A percentile compares a stretch with the other conserved stretches of the same genome.
Conservation (phyloP, 2,888 invertebrate species). For the Phengaris alcon region DNA sequence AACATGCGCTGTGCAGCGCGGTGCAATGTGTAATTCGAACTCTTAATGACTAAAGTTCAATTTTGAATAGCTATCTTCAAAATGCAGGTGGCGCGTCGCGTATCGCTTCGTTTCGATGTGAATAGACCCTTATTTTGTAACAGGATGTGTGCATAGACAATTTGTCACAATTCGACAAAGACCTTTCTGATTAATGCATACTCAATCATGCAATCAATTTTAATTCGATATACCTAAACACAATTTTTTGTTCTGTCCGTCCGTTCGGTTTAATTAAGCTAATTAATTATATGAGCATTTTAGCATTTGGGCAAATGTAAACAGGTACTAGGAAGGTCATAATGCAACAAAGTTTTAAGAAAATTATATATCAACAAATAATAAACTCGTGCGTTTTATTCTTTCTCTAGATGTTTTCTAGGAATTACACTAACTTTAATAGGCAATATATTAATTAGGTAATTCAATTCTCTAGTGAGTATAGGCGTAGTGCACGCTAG, state of each 20-base stretch:
- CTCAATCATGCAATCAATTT: constrained; percentile 25
- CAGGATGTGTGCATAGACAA: constrained; percentile 21
- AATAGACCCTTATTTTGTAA: neutral
- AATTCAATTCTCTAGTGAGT: no score
- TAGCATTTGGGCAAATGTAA: constrained; percentile 6
- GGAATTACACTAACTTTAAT: no score
- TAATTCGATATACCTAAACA: constrained; percentile 17
- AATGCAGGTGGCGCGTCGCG: no score
- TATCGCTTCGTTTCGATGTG: neutral
- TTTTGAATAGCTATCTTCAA: no score
- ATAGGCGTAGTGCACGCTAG: no score
- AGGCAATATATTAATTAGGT: no score
- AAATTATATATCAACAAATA: neutral
- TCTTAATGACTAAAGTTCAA: no score
- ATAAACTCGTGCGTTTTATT: no score
- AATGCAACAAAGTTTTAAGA: neutral
- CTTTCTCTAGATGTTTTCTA: no score
- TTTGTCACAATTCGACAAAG: constrained; percentile 23
- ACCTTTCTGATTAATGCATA: constrained; percentile 25
- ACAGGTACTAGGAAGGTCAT: constrained; percentile 8
- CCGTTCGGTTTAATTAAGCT: constrained; percentile 5
- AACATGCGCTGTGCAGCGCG: no score
- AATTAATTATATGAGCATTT: constrained; percentile 14
- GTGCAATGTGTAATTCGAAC: no score
- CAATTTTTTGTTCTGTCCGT: constrained; percentile 17